Evolutionary conservation across 1,140 invertebrate species (phyloP).

Genomic region (Eumeta japonica): DNA sequence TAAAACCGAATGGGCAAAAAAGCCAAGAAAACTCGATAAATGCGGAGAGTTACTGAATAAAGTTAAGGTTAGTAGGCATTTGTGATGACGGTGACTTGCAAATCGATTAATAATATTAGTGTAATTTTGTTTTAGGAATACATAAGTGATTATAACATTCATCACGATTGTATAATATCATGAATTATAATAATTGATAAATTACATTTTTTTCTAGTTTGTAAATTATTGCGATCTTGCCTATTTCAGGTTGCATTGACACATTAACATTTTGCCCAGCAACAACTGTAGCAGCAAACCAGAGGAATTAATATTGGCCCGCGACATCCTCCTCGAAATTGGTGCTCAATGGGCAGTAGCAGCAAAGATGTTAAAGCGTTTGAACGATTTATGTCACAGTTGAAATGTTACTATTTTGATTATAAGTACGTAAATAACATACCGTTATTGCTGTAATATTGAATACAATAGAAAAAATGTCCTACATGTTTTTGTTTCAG

Average conservation of each 20-base stretch:
- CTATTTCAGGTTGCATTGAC: constrained; percentile 76
- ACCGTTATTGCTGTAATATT: too few species aligned
- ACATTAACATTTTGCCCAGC: constrained; percentile 85
- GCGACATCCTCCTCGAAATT: constrained; percentile 93
- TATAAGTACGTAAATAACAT: constrained; percentile 71
- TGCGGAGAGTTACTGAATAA: constrained; percentile 71
- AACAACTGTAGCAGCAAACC: constrained; percentile 72
- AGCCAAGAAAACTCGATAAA: constrained; percentile 67
- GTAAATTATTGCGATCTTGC: too few species aligned
- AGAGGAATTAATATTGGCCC: constrained; percentile 83
- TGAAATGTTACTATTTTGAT: constrained; percentile 97
- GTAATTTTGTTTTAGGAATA: too few species aligned
- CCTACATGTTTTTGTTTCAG: too few species aligned
- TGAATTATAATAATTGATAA: too few species aligned
- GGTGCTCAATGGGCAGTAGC: constrained; percentile 94
- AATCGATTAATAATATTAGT: too few species aligned
- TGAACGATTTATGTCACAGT: constrained; percentile 93
- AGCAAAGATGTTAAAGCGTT: constrained; percentile 91
- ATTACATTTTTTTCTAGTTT: too few species aligned
- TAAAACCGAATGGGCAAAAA: constrained; percentile 71
- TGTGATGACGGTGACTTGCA: too few species aligned
- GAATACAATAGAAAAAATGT: too few species aligned
- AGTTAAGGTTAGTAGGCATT: constrained; percentile 68
- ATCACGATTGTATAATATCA: too few species aligned
- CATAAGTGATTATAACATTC: too few species aligned